These are phyloP conservation scores for Scrobipalpa atriplicella DNA, from an alignment of 2,888 invertebrate species.

Conservation along the genomic window DNA sequence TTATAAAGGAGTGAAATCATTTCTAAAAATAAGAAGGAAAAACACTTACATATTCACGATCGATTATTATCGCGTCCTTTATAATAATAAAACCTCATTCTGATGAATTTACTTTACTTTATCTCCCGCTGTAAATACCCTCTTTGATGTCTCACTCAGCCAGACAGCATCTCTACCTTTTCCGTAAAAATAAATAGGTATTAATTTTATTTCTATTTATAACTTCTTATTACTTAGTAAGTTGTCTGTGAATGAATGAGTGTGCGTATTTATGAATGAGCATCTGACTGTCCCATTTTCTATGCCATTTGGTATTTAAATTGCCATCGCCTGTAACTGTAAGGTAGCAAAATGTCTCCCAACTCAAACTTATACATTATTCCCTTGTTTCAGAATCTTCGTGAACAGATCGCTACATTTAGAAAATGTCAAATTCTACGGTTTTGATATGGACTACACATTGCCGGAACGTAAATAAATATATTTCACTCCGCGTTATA, in stretches of 20 bases:
- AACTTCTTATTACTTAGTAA: not conserved
- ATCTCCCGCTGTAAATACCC: not conserved
- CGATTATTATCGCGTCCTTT: not conserved
- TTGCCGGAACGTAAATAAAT: slow-evolving; percentile 89
- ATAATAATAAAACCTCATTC: not conserved
- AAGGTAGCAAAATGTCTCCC: too few species aligned
- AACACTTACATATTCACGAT: not conserved
- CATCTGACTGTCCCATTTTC: not conserved
- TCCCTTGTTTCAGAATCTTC: slow-evolving; percentile 92
- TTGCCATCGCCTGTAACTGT: not conserved
- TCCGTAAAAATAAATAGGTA: too few species aligned
- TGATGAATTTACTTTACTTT: not conserved
- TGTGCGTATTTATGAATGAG: too few species aligned
- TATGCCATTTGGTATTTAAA: not conserved
- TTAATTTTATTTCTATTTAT: not conserved
- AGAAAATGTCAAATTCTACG: slow-evolving; percentile 99
- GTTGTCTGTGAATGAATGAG: too few species aligned
- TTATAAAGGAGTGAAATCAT: too few species aligned
- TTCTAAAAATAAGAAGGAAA: too few species aligned
- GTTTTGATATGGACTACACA: slow-evolving; percentile 99
- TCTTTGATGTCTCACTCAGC: not conserved
- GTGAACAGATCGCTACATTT: slow-evolving; percentile 98
- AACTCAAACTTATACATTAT: not conserved
- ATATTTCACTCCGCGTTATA: too few species aligned
- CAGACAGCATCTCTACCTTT: too few species aligned